A percentile compares a stretch with the other conserved stretches of the same genome.
These are phyloP conservation scores for Clarias laeviceps DNA, from an alignment of 2,797 vertebrate species.

Conservation along the genomic window DNA sequence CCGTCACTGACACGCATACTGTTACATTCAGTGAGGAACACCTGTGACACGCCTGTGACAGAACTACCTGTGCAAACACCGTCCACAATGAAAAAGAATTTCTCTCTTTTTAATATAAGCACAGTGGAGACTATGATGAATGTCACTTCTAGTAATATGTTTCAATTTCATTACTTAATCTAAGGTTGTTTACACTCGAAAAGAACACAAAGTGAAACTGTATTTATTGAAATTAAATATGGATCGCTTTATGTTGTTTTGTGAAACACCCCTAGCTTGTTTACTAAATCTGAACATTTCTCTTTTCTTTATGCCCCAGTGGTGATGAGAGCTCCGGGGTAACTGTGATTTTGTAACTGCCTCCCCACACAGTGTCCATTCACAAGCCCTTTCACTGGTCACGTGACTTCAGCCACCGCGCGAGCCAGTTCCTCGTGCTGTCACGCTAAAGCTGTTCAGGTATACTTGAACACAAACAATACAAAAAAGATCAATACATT, in stretches of 20 bases:
- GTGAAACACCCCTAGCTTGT: not conserved
- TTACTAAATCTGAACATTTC: not conserved
- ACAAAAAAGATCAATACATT: too few species aligned
- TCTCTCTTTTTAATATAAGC: too few species aligned
- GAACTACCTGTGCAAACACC: too few species aligned
- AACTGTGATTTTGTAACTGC: constrained; percentile 37
- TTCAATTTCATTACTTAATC: not conserved
- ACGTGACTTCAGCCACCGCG: not conserved
- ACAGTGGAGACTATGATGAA: too few species aligned
- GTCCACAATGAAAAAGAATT: too few species aligned
- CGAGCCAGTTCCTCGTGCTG: not conserved
- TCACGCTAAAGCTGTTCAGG: not conserved
- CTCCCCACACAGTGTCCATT: constrained; percentile 14
- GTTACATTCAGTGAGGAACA: too few species aligned
- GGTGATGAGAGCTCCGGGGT: not conserved
- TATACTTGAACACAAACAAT: not conserved
- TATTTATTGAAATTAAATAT: not conserved
- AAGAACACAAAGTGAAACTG: not conserved
- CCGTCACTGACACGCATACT: too few species aligned
- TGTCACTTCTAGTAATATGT: not conserved
- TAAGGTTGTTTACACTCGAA: too few species aligned
- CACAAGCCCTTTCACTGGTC: not conserved
- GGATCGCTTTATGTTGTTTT: not conserved
- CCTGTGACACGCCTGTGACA: too few species aligned
- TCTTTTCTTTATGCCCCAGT: not conserved